Evolutionary conservation across 1,140 invertebrate species (phyloP), one percentile per base, ranked within the genome.

Genomic region (Ericerus pela): DNA sequence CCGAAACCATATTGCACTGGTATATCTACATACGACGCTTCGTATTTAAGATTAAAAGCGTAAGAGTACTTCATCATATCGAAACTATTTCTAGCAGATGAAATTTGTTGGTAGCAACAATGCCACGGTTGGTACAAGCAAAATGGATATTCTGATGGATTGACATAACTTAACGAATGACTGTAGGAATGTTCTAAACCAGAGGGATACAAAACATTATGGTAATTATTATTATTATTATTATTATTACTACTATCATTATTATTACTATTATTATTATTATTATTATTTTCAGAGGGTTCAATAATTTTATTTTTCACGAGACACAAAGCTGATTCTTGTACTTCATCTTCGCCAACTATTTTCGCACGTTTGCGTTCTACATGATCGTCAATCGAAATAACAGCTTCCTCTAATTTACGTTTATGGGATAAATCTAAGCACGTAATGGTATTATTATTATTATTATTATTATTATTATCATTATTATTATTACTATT

Each of bases 301-400:
- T 26, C 41, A 28, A 33, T 36, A 2, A 5, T 24, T 58, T 54
- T 31, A 16, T 22, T 54, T 56, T 64, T 64, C n/a, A 64, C 61
- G 3, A 66, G 58, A 41, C 64, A 66, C 2, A 66, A 53, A 5
- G 64, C 64, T n/a, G 63, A 60, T 51, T 65, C 64, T 51, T 64
- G 64, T 3, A 59, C 57, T 26, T 53, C 20, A 22, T 56, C 18
- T 38, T 31, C 20, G 29, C 28, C 26, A 12, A 24, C 36, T 41
- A 12, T 14, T 33, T 22, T 8, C 38, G 18, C 12, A 33, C 57
- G 6, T 58, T 59, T 31, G 36, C 27, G 20, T 53, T 36, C 18
- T n/a, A n/a, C n/a, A 27, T 38, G 26, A 10, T 55, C 43, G 14
- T 37, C 33, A 2, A 27, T 18, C 14, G 14, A 18, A 18, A 14